Base-by-base conservation (phyloP, 2,797 vertebrate genomes). In the Sebastes matsubarae region DNA sequence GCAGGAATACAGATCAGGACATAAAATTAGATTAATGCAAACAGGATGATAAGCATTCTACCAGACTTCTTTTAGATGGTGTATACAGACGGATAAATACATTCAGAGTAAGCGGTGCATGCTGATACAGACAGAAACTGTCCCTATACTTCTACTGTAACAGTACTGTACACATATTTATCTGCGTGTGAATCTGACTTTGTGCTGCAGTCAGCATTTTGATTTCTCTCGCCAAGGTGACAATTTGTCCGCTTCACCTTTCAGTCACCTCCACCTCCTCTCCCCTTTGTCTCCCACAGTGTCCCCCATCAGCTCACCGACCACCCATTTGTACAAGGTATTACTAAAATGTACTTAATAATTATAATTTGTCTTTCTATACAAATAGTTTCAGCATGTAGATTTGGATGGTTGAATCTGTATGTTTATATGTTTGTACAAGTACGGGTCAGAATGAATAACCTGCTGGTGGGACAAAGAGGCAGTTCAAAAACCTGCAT, bases 171-270 rank as follows among this genome's bases (percentile, higher is more conserved):
- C 42, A 80, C 27, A 70, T 18, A 13, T 46, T 29, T 54, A 22
- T 54, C 25, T 68, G n/a, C 68, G 63, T 72, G 30, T 68, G 68
- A 34, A 29, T 66, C 30, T 30, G 65, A 79, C 61, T 75, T 84
- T 82, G 18, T 80, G 78, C 64, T 72, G 75, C 75, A 30, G 68
- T 89, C 81, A 91, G 85, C 74, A 74, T 68, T 86, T 79, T 83
- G 55, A 57, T 46, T 80, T 75, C 72, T 75, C 63, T 81, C 4
- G 5, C 68, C 71, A 72, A 87, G 81, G 83, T 85, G 84, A 87
- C 25, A 88, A 74, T 60, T 30, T 75, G 64, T 81, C 83, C 1
- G 36, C 81, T 60, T 79, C 27, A 61, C 52, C 68, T 66, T 75
- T 60, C 54, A 63, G 60, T 66, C 22, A 2, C 20, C 68, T 77